Base-by-base conservation (phyloP, 2,888 invertebrate species). In the Gasteruption jaculator region DNA sequence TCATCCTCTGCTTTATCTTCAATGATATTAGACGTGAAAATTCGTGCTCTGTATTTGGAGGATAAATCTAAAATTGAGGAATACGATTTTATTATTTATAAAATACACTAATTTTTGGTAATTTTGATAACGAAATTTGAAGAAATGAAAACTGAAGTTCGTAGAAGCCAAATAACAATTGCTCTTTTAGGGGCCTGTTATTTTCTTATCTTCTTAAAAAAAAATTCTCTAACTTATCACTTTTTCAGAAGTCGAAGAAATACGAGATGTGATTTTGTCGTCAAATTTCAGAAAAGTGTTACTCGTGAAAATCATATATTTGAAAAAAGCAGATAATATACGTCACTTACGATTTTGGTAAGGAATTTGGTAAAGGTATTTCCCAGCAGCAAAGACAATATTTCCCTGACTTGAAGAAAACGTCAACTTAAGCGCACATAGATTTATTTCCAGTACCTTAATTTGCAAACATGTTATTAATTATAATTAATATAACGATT, bases 381-480 rank as follows among this genome's bases (percentile, higher is more conserved):
- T 54, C 1, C 54, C 56, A 31, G 53, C 57, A 15, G 51, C 41
- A 29, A 61, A 59, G 27, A 58, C 46, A 10, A 61, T 56, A 24
- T 61, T 60, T 4, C 60, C 58, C 5, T 43, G 36, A 7, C 37
- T 10, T 0, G 61, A 60, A 8, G 58, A 56, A 45, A 61, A 61
- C 11, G 41, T 35, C 12, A 53, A 16, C 21, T 35, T 34, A 21
- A n/a, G n/a, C 6, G 51, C 47, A 6, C 35, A 45, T 5, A 47
- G 43, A 21, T 59, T 59, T 26, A 60, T 51, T 22, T 46, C 43
- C 16, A 61, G 42, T 32, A 58, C 45, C 53, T 57, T 18, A 14
- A 46, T 32, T 2, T 7, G n/a, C n/a, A n/a, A n/a, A n/a, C n/a
- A 32, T 4, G 10, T 7, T 11, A 29, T 6, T 38, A 8, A 11